Percentiles rank a stretch among this genome's conserved stretches.
phyloP scores from a whole-genome alignment of 2,888 invertebrate species.

The Phyllotreta striolata region DNA sequence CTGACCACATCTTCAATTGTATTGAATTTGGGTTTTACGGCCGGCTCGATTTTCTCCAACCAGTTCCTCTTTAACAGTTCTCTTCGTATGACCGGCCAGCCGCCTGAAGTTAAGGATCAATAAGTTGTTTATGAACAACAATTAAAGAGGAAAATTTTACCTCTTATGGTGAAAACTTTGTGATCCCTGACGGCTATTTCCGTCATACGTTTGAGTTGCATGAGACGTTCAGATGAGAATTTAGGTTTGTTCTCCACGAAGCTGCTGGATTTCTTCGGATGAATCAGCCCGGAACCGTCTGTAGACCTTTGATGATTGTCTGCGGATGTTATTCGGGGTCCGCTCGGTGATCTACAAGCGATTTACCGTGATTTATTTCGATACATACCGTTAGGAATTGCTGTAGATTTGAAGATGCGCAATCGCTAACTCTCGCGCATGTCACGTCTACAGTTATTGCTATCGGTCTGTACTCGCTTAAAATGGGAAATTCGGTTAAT shows the following conservation, averaged over 20 bases:
- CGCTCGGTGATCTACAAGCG: not conserved
- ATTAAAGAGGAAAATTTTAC: constrained; percentile 42
- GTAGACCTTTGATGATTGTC: constrained; percentile 17
- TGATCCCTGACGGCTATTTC: constrained; percentile 72
- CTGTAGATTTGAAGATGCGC: too few relatives aligned
- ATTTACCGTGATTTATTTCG: not conserved
- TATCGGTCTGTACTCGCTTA: not conserved
- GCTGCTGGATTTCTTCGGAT: constrained; percentile 45
- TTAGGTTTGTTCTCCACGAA: constrained; percentile 52
- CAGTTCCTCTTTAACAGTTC: constrained; percentile 77
- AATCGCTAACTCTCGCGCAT: too few relatives aligned
- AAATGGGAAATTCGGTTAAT: not conserved
- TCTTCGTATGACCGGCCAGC: constrained; percentile 74
- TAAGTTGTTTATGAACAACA: not conserved
- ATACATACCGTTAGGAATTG: too few relatives aligned
- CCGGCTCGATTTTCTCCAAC: constrained; percentile 71
- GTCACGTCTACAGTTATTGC: not conserved
- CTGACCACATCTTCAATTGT: constrained; percentile 56
- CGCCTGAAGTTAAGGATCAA: constrained; percentile 61
- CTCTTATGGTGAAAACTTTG: constrained; percentile 72
- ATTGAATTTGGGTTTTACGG: constrained; percentile 39
- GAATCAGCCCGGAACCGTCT: constrained; percentile 12
- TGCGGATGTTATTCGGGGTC: constrained; percentile 19
- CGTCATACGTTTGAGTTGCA: constrained; percentile 70
- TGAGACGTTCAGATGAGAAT: constrained; percentile 70